These are phyloP conservation scores for Lota lota DNA, from an alignment of 2,113 vertebrate species.

Conservation along the genomic window DNA sequence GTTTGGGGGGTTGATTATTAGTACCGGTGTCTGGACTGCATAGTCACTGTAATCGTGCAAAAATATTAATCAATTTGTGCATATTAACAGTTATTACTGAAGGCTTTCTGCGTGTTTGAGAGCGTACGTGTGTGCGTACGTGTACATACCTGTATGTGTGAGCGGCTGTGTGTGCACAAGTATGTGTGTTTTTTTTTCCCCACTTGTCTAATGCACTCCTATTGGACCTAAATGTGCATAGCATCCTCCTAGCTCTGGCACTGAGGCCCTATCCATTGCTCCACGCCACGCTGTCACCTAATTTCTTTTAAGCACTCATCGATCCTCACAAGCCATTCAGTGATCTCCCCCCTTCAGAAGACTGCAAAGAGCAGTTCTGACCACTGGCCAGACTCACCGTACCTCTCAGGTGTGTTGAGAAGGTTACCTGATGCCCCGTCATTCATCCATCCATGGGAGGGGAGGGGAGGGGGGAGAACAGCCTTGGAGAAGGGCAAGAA, in stretches of 20 bases:
- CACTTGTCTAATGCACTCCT: conserved; percentile 69
- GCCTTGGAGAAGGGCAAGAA: conserved; percentile 48
- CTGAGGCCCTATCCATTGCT: conserved; percentile 9
- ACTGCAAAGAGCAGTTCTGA: too few species aligned
- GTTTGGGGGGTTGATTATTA: conserved; percentile 22
- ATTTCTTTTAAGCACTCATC: too few species aligned
- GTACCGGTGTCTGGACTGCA: conserved; percentile 42
- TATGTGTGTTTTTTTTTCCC: conserved; percentile 54
- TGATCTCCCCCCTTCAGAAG: too few species aligned
- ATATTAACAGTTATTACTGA: conserved; percentile 62
- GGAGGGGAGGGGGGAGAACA: too few species aligned
- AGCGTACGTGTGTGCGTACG: conserved; percentile 44
- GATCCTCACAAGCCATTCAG: too few species aligned
- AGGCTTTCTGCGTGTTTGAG: conserved; percentile 49
- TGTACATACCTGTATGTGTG: conserved; percentile 41
- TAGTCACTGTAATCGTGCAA: conserved; percentile 62
- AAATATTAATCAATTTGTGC: conserved; percentile 69
- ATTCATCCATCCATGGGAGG: too few species aligned
- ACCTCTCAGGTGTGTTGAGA: too few species aligned
- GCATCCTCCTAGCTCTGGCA: conserved; percentile 39
- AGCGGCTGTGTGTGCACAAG: conserved; percentile 45
- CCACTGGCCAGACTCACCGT: too few species aligned
- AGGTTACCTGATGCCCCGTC: too few species aligned
- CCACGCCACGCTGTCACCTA: too few species aligned
- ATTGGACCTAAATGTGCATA: conserved; percentile 62